These are phyloP conservation scores for Spea multiplicata DNA, from an alignment of 2,113 vertebrate genomes.

Conservation along the genomic window DNA sequence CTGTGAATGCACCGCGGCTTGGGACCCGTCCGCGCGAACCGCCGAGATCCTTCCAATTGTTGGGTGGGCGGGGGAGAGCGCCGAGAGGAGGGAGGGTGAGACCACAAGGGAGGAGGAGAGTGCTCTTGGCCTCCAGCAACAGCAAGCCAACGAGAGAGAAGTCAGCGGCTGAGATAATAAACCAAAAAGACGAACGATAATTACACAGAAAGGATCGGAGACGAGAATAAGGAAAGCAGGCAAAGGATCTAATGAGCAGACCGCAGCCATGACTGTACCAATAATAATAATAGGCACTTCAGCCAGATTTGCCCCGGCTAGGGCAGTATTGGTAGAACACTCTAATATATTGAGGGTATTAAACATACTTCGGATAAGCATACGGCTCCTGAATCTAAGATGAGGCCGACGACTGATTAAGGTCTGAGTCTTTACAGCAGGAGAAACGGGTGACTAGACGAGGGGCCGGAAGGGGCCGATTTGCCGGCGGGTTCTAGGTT, in stretches of 20 bases:
- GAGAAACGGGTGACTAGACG: no score
- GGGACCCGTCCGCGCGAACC: slow-evolving; percentile 51
- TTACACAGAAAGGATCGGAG: slow-evolving; percentile 25
- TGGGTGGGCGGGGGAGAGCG: background rate
- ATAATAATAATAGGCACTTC: no score
- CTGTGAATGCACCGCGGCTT: slow-evolving; percentile 72
- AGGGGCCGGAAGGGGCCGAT: no score
- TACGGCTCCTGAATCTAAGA: no score
- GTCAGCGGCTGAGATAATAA: slow-evolving; percentile 40
- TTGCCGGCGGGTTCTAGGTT: no score
- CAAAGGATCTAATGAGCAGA: slow-evolving; percentile 27
- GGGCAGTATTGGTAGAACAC: no score
- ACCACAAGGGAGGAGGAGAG: background rate
- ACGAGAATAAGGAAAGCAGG: background rate
- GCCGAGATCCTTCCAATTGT: slow-evolving; percentile 28
- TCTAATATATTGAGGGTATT: no score
- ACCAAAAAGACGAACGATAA: slow-evolving; percentile 23
- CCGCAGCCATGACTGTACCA: background rate
- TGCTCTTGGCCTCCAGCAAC: slow-evolving; percentile 36
- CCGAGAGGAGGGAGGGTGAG: background rate
- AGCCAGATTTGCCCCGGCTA: no score
- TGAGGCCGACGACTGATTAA: no score
- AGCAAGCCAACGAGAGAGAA: slow-evolving; percentile 27
- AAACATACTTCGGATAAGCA: no score
- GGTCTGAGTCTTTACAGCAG: no score